These are phyloP conservation scores for Xylota segnis DNA, from an alignment of 2,888 invertebrate genomes.

Conservation along the genomic window DNA sequence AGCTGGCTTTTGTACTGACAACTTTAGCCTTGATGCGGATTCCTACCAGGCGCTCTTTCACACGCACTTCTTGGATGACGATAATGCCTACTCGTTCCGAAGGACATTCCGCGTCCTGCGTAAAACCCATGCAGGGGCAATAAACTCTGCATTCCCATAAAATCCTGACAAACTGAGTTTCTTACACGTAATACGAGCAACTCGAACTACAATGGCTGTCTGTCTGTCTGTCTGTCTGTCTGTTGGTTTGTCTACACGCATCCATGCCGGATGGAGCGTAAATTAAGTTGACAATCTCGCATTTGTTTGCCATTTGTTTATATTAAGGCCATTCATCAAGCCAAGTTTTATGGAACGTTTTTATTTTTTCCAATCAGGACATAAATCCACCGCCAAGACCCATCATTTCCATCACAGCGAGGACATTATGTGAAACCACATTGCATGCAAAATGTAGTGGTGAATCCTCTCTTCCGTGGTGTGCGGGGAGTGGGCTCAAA, in stretches of 20 bases:
- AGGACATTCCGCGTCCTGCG: too few species aligned
- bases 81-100: too few species aligned
- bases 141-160: too few species aligned
- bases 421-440: conserved; percentile 27
- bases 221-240: not conserved
- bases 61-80: too few species aligned
- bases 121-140: too few species aligned
- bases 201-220: not conserved
- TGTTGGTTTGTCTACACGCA: too few species aligned
- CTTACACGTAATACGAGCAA: not conserved
- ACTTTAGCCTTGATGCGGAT: too few species aligned
- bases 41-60: too few species aligned
- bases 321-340: conserved; percentile 33
- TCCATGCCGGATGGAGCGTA: conserved; percentile 6
- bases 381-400: conserved; percentile 36
- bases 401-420: conserved; percentile 27
- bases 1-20: too few species aligned
- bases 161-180: too few species aligned
- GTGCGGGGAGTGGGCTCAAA: not conserved
- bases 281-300: conserved; percentile 26
- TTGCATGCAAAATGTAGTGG: not conserved
- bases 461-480: not conserved
- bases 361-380: conserved; percentile 21
- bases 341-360: conserved; percentile 9
- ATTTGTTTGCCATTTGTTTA: conserved; percentile 43